phyloP scores from a whole-genome alignment of 35 echinoderm and acorn worm species.

The Ophioderma brevispina region DNA sequence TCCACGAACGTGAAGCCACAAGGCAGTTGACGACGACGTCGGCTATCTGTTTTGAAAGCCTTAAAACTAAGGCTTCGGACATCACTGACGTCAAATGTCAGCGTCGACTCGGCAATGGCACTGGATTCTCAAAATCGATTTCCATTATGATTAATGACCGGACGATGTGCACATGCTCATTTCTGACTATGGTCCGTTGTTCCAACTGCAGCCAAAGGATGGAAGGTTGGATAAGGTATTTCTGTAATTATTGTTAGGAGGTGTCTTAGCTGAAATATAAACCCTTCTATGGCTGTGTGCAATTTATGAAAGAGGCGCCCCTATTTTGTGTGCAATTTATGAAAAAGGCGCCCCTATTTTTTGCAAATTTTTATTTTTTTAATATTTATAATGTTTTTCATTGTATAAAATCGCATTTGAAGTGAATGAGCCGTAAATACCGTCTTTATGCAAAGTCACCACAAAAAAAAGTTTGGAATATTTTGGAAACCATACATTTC shows the following conservation, averaged over 20 bases:
- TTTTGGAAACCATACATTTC: too few relatives aligned
- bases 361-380: too few relatives aligned
- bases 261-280: not conserved
- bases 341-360: too few relatives aligned
- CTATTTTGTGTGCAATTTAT: too few relatives aligned
- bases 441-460: too few relatives aligned
- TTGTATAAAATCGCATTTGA: not conserved
- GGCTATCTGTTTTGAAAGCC: constrained; percentile 48
- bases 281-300: too few relatives aligned
- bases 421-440: too few relatives aligned
- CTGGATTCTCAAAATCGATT: not conserved
- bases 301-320: not conserved
- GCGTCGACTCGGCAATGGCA: constrained; percentile 59
- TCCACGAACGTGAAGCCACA: constrained; percentile 1
- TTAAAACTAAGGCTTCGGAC: not conserved
- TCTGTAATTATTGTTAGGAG: not conserved
- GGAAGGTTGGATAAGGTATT: constrained; percentile 71
- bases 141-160: not conserved
- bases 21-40: constrained; percentile 21
- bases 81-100: constrained; percentile 53
- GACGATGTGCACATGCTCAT: constrained; percentile 8
- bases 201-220: constrained; percentile 70
- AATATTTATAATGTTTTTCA: too few relatives aligned
- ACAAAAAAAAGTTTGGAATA: too few relatives aligned
- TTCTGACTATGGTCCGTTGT: constrained; percentile 68